Conservation (phyloP, 1,140 invertebrate species). For the Drosophila sechellia region DNA sequence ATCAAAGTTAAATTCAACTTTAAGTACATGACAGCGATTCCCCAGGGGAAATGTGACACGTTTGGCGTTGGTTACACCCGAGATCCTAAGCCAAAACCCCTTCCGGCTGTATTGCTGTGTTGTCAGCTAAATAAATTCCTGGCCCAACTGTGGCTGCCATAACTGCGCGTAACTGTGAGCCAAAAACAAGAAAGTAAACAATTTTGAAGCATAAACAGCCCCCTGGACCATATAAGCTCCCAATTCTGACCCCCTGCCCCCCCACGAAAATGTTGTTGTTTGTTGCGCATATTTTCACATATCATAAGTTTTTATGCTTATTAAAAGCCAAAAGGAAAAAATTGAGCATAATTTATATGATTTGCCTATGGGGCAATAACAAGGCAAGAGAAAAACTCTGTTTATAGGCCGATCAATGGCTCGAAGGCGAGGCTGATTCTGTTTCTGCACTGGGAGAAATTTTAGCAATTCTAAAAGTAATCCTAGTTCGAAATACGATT, state of each 20-base stretch:
- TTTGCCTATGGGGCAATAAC: conserved; percentile 80
- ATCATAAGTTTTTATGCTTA: conserved; percentile 83
- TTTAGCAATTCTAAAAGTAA: rapidly evolving
- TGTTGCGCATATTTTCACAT: conserved; percentile 82
- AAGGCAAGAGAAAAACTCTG: conserved; percentile 69
- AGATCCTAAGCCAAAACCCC: conserved; percentile 11
- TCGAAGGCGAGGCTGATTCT: conserved; percentile 43
- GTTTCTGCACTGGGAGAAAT: conserved; percentile 2
- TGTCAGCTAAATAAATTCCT: conserved; percentile 53
- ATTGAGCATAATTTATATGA: conserved; percentile 82
- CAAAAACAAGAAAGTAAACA: conserved; percentile 47
- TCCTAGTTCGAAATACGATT: not conserved
- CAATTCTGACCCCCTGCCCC: not conserved
- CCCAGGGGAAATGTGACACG: conserved; percentile 47
- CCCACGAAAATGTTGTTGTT: conserved; percentile 50
- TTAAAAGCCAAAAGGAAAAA: conserved; percentile 76
- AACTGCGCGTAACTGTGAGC: conserved; percentile 38
- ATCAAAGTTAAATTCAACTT: conserved; percentile 45
- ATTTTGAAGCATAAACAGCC: conserved; percentile 54
- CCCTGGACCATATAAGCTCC: conserved; percentile 40
- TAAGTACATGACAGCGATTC: conserved; percentile 31
- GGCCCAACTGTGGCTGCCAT: conserved; percentile 35
- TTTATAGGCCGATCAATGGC: conserved; percentile 78
- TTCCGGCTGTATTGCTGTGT: conserved; percentile 32
- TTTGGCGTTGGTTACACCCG: conserved; percentile 21